Conservation (phyloP, 2,888 invertebrate genomes). For the Nemotelus pantherinus region DNA sequence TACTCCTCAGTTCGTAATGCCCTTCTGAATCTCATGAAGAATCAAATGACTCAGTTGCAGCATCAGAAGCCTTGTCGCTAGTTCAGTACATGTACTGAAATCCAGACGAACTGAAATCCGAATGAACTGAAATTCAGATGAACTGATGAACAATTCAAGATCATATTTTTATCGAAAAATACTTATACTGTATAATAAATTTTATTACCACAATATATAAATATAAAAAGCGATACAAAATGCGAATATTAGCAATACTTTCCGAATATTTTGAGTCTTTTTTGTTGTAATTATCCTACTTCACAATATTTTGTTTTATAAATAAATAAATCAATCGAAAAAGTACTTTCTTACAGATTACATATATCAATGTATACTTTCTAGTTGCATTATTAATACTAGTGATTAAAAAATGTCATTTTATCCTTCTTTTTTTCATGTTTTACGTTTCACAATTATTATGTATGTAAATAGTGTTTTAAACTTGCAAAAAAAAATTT, state of each 20-base stretch:
- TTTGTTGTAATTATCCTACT: constrained; percentile 28
- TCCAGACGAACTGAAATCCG: too few relatives aligned
- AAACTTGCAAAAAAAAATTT: constrained; percentile 19
- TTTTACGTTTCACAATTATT: too few relatives aligned
- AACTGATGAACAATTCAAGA: too few relatives aligned
- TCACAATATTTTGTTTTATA: constrained; percentile 18
- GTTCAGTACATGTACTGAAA: too few relatives aligned
- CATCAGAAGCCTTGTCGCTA: too few relatives aligned
- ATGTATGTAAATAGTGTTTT: constrained; percentile 6
- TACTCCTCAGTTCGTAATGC: too few relatives aligned
- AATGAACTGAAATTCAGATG: too few relatives aligned
- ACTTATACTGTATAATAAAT: not conserved
- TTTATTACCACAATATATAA: constrained; percentile 46
- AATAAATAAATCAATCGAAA: constrained; percentile 44
- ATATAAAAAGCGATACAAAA: constrained; percentile 51
- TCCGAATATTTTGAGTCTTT: constrained; percentile 39
- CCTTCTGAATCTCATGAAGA: too few relatives aligned
- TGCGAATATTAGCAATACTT: constrained; percentile 48
- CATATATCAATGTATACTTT: constrained; percentile 30
- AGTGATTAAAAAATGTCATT: constrained; percentile 21
- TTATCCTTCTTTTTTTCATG: not conserved
- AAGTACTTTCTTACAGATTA: constrained; percentile 19
- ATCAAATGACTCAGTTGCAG: too few relatives aligned
- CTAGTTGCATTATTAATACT: constrained; percentile 7
- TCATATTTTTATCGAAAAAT: too few relatives aligned